Conservation (phyloP, 1,140 invertebrate species). For the Zaprionus vittiger region DNA sequence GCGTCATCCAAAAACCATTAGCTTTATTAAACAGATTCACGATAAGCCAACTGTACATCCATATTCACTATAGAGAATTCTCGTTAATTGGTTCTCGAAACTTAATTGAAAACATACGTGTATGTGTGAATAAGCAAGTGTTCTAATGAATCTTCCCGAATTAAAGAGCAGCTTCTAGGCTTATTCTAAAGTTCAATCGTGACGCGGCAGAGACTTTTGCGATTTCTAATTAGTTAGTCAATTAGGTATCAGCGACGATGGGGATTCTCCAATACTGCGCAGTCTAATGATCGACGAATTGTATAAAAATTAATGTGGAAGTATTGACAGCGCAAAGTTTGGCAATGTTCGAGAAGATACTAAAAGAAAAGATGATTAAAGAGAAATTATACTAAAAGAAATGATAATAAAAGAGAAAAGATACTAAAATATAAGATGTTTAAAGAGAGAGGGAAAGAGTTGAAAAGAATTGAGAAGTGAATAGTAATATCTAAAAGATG, state of each 20-base stretch:
- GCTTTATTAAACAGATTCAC: constrained; percentile 25
- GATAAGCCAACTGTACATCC: neutral
- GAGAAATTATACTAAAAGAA: neutral
- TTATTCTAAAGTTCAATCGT: constrained; percentile 13
- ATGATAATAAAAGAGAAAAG: neutral
- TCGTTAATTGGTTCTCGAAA: constrained; percentile 1
- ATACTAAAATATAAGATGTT: neutral
- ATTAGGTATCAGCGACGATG: neutral
- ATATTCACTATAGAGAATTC: neutral
- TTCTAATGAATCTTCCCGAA: constrained; percentile 9
- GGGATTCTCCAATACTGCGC: neutral
- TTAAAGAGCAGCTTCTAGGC: neutral
- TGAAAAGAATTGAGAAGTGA: neutral
- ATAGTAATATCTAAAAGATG: neutral
- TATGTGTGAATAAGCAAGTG: constrained; percentile 9
- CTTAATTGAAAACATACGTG: neutral
- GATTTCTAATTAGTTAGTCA: neutral
- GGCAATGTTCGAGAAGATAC: too few relatives aligned
- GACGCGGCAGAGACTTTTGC: constrained; percentile 4
- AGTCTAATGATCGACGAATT: neutral
- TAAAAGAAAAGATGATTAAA: too few relatives aligned
- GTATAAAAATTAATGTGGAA: neutral
- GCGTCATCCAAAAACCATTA: constrained; percentile 25
- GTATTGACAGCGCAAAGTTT: too few relatives aligned
- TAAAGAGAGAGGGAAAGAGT: too few relatives aligned